These are phyloP conservation scores for Chorisops tibialis DNA, from an alignment of 2,888 invertebrate genomes.

Conservation along the genomic window DNA sequence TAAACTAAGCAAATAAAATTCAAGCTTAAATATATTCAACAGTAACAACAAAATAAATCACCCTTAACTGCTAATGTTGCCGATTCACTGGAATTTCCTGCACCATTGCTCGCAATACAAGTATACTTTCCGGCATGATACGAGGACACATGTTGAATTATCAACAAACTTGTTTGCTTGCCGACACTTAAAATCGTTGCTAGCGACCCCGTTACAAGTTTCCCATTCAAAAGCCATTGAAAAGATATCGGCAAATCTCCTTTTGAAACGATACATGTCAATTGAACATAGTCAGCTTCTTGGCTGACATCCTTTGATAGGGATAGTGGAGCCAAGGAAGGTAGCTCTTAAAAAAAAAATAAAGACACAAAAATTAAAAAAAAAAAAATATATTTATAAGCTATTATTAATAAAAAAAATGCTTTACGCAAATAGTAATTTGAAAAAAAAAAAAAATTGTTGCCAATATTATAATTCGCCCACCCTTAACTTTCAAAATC, in stretches of 20 bases:
- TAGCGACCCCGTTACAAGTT: too few species aligned
- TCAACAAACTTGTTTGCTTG: too few species aligned
- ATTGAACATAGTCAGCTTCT: too few species aligned
- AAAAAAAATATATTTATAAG: slow-evolving; percentile 29
- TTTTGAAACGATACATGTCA: too few species aligned
- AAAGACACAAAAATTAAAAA: slow-evolving; percentile 1
- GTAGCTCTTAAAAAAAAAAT: slow-evolving; percentile 41
- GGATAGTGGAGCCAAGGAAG: slow-evolving; percentile 42
- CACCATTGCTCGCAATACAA: slow-evolving; percentile 65
- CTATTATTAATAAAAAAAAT: slow-evolving; percentile 38
- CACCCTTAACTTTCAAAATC: slow-evolving; percentile 59
- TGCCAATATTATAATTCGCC: slow-evolving; percentile 23
- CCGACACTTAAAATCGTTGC: too few species aligned
- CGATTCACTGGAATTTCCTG: slow-evolving; percentile 53
- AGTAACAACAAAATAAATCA: too few species aligned
- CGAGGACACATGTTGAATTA: too few species aligned
- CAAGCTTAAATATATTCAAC: too few species aligned
- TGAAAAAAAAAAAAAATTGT: not conserved
- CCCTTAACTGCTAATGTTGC: slow-evolving; percentile 48
- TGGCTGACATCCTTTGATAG: too few species aligned
- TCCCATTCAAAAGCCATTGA: too few species aligned
- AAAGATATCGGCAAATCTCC: too few species aligned
- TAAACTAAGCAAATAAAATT: too few species aligned
- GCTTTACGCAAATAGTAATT: not conserved
- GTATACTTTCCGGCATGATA: slow-evolving; percentile 71